A percentile compares a stretch with the other conserved stretches of the same genome.
These are phyloP conservation scores for Seira musarum DNA, from an alignment of 2,888 invertebrate species.

Conservation along the genomic window DNA sequence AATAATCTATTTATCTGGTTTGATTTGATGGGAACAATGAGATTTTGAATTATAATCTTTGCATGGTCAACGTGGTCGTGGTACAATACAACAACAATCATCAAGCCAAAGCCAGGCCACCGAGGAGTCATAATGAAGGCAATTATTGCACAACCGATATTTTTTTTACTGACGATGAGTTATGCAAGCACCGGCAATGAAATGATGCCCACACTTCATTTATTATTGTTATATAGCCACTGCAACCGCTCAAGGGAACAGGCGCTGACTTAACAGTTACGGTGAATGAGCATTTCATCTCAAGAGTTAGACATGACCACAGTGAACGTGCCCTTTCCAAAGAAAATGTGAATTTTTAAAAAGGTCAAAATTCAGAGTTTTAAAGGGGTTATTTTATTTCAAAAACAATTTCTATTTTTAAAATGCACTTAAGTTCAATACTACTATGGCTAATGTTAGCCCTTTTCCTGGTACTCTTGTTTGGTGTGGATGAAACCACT, in stretches of 20 bases:
- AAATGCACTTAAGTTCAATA: constrained; percentile 38
- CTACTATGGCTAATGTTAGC: constrained; percentile 10
- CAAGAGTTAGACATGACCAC: constrained; percentile 6
- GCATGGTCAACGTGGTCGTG: too few species aligned
- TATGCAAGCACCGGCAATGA: constrained; percentile 29
- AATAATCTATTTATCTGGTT: too few species aligned
- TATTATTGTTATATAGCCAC: constrained; percentile 36
- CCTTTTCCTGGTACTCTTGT: constrained; percentile 30
- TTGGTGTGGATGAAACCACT: constrained; percentile 51
- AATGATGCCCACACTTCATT: constrained; percentile 34
- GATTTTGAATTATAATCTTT: too few species aligned
- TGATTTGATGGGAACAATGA: too few species aligned
- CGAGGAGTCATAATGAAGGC: constrained; percentile 5
- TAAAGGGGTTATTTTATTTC: background rate
- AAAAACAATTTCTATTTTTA: background rate
- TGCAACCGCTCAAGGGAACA: too few species aligned
- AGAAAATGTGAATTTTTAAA: background rate
- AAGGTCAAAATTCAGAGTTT: constrained; percentile 3
- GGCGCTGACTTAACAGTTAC: background rate
- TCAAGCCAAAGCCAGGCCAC: too few species aligned
- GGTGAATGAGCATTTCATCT: constrained; percentile 15
- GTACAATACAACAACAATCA: too few species aligned
- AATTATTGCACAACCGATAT: constrained; percentile 52
- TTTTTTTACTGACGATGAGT: too few species aligned
- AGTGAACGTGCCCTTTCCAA: background rate